These are phyloP conservation scores for Sthenelais limicola DNA, from an alignment of 2,888 invertebrate genomes.

Conservation along the genomic window DNA sequence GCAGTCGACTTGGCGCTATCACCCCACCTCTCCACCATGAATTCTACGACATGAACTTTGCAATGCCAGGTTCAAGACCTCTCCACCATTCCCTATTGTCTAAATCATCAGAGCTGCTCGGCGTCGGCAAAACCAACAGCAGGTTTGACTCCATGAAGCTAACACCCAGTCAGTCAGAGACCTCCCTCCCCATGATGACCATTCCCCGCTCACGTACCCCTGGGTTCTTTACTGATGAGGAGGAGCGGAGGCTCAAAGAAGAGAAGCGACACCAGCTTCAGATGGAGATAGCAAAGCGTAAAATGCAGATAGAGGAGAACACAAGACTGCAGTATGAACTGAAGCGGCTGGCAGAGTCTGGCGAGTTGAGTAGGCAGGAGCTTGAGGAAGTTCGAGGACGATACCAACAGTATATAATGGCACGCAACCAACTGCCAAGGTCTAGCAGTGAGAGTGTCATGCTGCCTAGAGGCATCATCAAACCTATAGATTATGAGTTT, in stretches of 20 bases:
- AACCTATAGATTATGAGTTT: slow-evolving; percentile 61
- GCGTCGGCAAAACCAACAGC: slow-evolving; percentile 23
- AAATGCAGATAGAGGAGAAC: slow-evolving; percentile 77
- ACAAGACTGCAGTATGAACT: slow-evolving; percentile 75
- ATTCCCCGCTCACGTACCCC: slow-evolving; percentile 25
- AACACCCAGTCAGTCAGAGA: slow-evolving; percentile 49
- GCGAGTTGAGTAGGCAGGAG: slow-evolving; percentile 48
- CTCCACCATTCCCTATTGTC: slow-evolving; percentile 41
- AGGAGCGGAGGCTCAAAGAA: slow-evolving; percentile 76
- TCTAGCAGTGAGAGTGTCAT: slow-evolving; percentile 26
- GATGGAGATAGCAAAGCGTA: slow-evolving; percentile 77
- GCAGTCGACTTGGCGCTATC: slow-evolving; percentile 25
- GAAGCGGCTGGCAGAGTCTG: slow-evolving; percentile 64
- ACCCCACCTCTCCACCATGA: slow-evolving; percentile 33
- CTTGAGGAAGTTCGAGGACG: slow-evolving; percentile 42
- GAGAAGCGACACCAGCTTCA: slow-evolving; percentile 77
- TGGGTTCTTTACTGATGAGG: slow-evolving; percentile 67
- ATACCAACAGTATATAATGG: slow-evolving; percentile 49
- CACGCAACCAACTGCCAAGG: slow-evolving; percentile 12
- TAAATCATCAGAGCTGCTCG: slow-evolving; percentile 47
- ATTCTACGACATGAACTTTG: slow-evolving; percentile 2
- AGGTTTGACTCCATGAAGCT: slow-evolving; percentile 27
- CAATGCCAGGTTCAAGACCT: slow-evolving; percentile 9
- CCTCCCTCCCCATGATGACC: slow-evolving; percentile 44
- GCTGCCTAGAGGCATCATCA: slow-evolving; percentile 66